Conservation (phyloP, 2,888 invertebrate genomes). For the Ctena decussata region DNA sequence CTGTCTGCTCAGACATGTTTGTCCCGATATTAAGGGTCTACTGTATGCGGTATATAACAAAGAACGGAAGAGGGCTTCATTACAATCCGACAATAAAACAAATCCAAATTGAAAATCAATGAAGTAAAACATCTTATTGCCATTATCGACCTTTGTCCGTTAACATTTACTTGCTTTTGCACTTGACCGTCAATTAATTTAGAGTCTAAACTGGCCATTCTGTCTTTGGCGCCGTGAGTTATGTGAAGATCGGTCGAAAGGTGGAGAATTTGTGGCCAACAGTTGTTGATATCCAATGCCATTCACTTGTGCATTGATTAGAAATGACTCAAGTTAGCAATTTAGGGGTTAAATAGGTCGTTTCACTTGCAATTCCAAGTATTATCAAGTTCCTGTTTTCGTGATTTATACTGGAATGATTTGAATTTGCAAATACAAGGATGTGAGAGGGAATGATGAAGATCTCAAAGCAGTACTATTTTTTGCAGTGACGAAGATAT, state of each 20-base stretch:
- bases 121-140: conserved; percentile 56
- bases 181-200: conserved; percentile 63
- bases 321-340: background rate
- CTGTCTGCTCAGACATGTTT: too few relatives aligned
- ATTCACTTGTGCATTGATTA: conserved; percentile 7
- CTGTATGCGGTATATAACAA: background rate
- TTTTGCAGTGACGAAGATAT: too few relatives aligned
- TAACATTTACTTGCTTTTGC: conserved; percentile 53
- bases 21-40: too few relatives aligned
- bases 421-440: too few relatives aligned
- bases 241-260: background rate
- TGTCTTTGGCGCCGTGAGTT: conserved; percentile 1
- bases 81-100: conserved; percentile 47
- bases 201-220: conserved; percentile 2
- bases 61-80: conserved; percentile 9
- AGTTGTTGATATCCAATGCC: conserved; percentile 1
- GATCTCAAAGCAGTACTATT: too few relatives aligned
- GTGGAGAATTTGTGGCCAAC: background rate
- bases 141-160: conserved; percentile 50
- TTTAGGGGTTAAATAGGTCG: background rate
- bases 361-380: conserved; percentile 6
- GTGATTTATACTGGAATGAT: background rate
- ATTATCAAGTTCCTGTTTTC: background rate
- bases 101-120: conserved; percentile 60
- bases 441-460: too few relatives aligned